These are phyloP conservation scores for Marasmarcha lunaedactyla DNA, from an alignment of 2,888 invertebrate species.

Conservation along the genomic window DNA sequence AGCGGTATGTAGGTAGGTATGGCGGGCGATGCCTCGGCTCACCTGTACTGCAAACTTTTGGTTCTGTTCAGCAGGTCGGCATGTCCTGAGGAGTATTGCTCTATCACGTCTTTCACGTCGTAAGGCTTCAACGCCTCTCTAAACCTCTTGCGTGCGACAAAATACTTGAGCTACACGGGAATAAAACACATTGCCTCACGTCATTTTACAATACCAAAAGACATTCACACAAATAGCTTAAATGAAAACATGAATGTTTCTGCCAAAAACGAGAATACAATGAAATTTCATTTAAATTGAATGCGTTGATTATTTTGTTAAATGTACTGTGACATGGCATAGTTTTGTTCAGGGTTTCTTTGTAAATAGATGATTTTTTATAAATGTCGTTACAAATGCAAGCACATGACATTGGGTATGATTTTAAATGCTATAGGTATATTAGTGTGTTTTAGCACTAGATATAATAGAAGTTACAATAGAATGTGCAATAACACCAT, in stretches of 20 bases:
- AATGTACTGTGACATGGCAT: no score
- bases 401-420: no score
- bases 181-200: slow-evolving; percentile 49
- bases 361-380: no score
- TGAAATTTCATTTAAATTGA: no score
- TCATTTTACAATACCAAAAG: slow-evolving; percentile 18
- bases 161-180: slow-evolving; percentile 83
- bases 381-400: no score
- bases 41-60: slow-evolving; percentile 88
- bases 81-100: slow-evolving; percentile 90
- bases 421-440: no score
- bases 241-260: not conserved
- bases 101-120: slow-evolving; percentile 95
- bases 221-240: slow-evolving; percentile 1
- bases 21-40: slow-evolving; percentile 36
- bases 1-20: slow-evolving; percentile 11
- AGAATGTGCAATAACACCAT: slow-evolving; percentile 16
- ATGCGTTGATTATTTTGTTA: no score
- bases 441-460: no score
- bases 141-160: slow-evolving; percentile 91
- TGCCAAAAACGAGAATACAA: not conserved
- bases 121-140: slow-evolving; percentile 93
- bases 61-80: slow-evolving; percentile 90
- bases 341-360: no score
- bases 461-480: no score